These are phyloP conservation scores for Eustalomyia histrio DNA, from an alignment of 2,888 invertebrate species.

Conservation along the genomic window DNA sequence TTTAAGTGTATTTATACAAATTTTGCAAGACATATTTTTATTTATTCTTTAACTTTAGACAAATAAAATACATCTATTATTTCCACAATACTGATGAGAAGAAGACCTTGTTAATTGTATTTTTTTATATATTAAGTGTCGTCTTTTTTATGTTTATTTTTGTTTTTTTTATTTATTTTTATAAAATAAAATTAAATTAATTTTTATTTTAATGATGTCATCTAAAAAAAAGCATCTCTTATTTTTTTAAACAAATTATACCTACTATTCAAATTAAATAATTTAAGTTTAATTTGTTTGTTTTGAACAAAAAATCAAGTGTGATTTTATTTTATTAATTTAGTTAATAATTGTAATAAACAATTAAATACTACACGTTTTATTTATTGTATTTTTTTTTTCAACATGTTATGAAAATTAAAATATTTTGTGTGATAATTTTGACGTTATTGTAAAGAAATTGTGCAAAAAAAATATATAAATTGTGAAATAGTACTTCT, in stretches of 20 bases:
- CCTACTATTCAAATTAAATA: neutral
- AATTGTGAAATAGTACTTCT: neutral
- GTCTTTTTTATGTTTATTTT: no score
- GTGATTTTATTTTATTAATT: neutral
- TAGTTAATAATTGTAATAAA: neutral
- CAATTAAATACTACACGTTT: neutral
- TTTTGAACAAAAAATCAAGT: neutral
- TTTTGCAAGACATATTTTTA: neutral
- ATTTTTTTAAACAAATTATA: neutral
- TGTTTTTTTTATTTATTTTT: neutral
- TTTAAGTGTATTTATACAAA: neutral
- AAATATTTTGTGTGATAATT: neutral
- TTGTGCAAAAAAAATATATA: neutral
- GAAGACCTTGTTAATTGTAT: neutral
- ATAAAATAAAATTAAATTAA: slow-evolving; percentile 9
- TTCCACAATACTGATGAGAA: neutral
- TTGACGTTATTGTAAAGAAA: neutral
- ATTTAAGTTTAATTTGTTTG: neutral
- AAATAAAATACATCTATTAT: neutral
- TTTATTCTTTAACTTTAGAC: neutral
- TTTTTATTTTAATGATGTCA: slow-evolving; percentile 21
- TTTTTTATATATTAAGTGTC: neutral
- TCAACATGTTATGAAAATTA: slow-evolving; percentile 8
- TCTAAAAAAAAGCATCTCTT: slow-evolving; percentile 3
- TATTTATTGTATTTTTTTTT: neutral